Conservation (phyloP, 1,140 invertebrate species). For the Scaptodrosophila lebanonensis region DNA sequence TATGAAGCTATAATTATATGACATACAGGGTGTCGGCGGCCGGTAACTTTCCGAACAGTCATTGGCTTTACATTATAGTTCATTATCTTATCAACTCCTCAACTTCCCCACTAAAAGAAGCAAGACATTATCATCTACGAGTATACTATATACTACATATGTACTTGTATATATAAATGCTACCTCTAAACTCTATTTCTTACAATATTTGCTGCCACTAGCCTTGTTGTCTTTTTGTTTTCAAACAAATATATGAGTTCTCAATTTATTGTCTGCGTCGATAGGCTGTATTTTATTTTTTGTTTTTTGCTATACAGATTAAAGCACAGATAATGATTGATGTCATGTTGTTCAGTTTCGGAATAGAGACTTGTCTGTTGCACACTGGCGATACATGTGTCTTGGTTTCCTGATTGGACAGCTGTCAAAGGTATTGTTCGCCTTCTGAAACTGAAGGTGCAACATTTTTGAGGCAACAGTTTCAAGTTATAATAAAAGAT, state of each 20-base stretch:
- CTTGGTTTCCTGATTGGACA: conserved; percentile 8
- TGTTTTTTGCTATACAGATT: conserved; percentile 5
- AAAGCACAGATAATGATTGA: conserved; percentile 42
- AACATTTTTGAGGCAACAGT: too few relatives aligned
- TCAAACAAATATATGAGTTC: conserved; percentile 1
- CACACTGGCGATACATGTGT: conserved; percentile 13
- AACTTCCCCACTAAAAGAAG: neutral
- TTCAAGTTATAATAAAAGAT: too few relatives aligned
- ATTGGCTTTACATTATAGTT: neutral
- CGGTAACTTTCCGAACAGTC: conserved; percentile 27
- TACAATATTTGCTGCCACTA: too few relatives aligned
- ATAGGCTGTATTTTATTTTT: conserved; percentile 20
- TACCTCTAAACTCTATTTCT: too few relatives aligned
- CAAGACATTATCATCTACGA: too few relatives aligned
- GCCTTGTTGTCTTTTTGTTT: too few relatives aligned
- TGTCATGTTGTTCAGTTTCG: conserved; percentile 27
- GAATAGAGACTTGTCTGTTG: too few relatives aligned
- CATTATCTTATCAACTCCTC: conserved; percentile 34
- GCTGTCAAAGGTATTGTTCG: conserved; percentile 33
- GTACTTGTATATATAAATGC: too few relatives aligned
- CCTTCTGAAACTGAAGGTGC: conserved; percentile 19
- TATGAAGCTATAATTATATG: conserved; percentile 18
- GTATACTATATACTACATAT: too few relatives aligned
- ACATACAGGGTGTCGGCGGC: conserved; percentile 22
- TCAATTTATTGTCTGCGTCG: conserved; percentile 10